phyloP scores from a whole-genome alignment of 2,888 invertebrate genomes.

The Drosophila barbarae region DNA sequence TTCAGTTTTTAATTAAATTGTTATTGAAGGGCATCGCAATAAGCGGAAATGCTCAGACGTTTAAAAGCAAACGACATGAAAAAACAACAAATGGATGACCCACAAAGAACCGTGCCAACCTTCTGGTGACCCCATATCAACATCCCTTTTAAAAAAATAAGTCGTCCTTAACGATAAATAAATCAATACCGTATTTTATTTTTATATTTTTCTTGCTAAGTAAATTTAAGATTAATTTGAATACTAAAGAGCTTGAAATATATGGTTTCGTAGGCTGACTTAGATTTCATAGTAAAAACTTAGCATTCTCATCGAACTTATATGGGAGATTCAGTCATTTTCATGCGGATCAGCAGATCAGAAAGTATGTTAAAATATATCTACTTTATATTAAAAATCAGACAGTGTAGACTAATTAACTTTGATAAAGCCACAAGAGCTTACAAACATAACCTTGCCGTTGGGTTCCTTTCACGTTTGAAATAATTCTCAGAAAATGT shows the following conservation, averaged over 20 bases:
- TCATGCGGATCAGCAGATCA: background rate
- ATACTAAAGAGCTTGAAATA: background rate
- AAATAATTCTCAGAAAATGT: slow-evolving; percentile 9
- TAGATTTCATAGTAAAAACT: background rate
- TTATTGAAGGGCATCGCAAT: slow-evolving; percentile 68
- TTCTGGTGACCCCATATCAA: background rate
- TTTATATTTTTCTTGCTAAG: background rate
- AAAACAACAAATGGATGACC: slow-evolving; percentile 1
- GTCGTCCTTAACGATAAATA: background rate
- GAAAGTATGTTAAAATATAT: background rate
- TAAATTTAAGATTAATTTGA: background rate
- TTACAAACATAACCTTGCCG: background rate
- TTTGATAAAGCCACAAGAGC: background rate
- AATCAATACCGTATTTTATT: background rate
- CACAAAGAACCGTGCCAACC: background rate
- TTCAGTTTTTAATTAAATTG: slow-evolving; percentile 75
- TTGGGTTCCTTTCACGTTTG: background rate
- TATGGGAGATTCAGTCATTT: background rate
- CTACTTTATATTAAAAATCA: too few relatives aligned
- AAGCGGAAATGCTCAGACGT: slow-evolving; percentile 72
- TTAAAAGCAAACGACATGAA: slow-evolving; percentile 26
- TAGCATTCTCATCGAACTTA: background rate
- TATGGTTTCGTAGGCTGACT: background rate
- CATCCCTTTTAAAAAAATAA: background rate
- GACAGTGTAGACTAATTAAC: background rate